Evolutionary conservation across 2,888 invertebrate species (phyloP), one percentile per base, ranked within the genome.

Genomic region (Odontocolon sp.): DNA sequence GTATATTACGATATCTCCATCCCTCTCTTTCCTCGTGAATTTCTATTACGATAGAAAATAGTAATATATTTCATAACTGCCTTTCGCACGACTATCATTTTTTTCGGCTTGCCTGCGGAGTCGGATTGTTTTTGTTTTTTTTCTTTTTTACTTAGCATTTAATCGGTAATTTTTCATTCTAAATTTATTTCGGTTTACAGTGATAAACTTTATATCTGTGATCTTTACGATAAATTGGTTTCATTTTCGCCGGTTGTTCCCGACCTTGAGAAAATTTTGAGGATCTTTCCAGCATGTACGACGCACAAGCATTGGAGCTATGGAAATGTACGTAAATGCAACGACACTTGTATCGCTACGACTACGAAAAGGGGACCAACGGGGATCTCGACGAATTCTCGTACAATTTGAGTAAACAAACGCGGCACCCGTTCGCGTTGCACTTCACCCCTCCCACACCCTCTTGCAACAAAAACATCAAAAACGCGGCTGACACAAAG

Each of bases 401-500:
- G 64, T 64, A 64, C 47, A 64, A 64, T 64, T 64, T 64, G 14
- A 23, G 36, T 21, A 38, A 64, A 64, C 64, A 50, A 64, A 64
- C 47, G 64, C 31, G 50, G 26, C 11, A 28, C 40, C 45, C 64
- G 26, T 56, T 64, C 45, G 18, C 56, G 56, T 66, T 59, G 31
- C 52, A 6, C 21, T 54, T 28, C 14, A n/a, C 2, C 64, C 16
- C 42, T 28, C 45, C 11, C 38, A 11, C 36, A 6, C 23, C 40
- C 36, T 33, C 66, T 26, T 33, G 54, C 59, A 52, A 36, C 80
- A 73, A 79, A 82, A 86, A 87, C 87, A 87, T 88, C 82, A 87
- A 88, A 87, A 86, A 87, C 57, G 80, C 82, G 79, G 67, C 80
- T 80, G 78, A 82, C 77, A 87, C 85, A 87, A 88, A 88, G 86